phyloP scores from a whole-genome alignment of 2,113 vertebrate species.

The Malurus alboscapulatus region DNA sequence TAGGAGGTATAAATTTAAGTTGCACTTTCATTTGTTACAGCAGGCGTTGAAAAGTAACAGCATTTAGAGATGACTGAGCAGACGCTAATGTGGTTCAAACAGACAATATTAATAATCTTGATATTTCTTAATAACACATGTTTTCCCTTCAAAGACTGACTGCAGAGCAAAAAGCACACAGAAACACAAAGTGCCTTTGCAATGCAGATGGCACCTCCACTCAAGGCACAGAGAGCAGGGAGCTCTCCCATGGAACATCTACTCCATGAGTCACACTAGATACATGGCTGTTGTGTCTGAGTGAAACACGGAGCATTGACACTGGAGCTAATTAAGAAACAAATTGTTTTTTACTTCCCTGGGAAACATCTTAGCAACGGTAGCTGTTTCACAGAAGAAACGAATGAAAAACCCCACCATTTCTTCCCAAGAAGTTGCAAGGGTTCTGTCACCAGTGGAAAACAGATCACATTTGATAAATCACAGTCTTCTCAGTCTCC shows the following conservation, averaged over 20 bases:
- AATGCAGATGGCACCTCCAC: background rate
- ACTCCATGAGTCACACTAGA: background rate
- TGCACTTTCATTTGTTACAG: constrained; percentile 53
- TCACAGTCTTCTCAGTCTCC: background rate
- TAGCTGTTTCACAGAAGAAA: background rate
- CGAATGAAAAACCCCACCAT: background rate
- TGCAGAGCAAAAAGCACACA: background rate
- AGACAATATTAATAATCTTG: constrained; percentile 64
- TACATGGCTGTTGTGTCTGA: background rate
- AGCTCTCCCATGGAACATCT: background rate
- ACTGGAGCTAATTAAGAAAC: background rate
- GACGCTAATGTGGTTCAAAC: constrained; percentile 36
- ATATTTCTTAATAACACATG: constrained; percentile 57
- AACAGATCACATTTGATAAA: background rate
- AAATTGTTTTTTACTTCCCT: background rate
- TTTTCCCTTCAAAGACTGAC: constrained; percentile 44
- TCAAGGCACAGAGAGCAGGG: background rate
- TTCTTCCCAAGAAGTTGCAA: background rate
- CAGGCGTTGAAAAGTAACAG: constrained; percentile 30
- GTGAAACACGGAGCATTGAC: background rate
- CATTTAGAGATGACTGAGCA: constrained; percentile 53
- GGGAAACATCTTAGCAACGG: background rate
- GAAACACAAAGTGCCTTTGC: background rate
- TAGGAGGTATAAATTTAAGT: constrained; percentile 19
- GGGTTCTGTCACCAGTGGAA: background rate